Percentiles rank a stretch among this genome's conserved stretches.
These are phyloP conservation scores for Cosmia pyralina DNA, from an alignment of 2,888 invertebrate genomes.

Conservation along the genomic window DNA sequence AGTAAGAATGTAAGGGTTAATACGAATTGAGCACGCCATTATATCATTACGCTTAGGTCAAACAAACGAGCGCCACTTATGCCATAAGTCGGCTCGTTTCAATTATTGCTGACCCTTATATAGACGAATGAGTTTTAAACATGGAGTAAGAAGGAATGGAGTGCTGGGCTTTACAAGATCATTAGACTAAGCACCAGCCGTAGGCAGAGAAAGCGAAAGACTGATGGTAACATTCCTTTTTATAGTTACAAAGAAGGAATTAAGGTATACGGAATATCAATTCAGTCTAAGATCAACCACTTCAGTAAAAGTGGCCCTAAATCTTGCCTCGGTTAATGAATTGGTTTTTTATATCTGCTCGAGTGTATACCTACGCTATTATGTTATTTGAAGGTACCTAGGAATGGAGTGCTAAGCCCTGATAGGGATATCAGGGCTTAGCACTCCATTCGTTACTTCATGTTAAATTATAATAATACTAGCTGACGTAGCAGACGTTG, in stretches of 20 bases:
- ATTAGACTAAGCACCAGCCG: neutral
- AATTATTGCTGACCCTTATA: constrained; percentile 59
- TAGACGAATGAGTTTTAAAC: constrained; percentile 11
- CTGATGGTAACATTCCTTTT: neutral
- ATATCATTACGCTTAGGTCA: constrained; percentile 65
- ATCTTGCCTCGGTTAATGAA: too few relatives aligned
- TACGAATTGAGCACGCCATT: constrained; percentile 69
- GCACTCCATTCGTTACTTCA: constrained; percentile 26
- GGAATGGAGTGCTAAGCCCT: too few relatives aligned
- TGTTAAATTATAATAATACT: too few relatives aligned
- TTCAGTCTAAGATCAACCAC: neutral
- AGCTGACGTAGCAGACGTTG: too few relatives aligned
- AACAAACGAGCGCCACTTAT: constrained; percentile 63
- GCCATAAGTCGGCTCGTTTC: constrained; percentile 55
- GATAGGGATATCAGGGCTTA: too few relatives aligned
- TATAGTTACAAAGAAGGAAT: neutral
- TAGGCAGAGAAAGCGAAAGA: neutral
- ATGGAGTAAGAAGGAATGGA: constrained; percentile 28
- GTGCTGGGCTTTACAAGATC: neutral
- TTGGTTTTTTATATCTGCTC: neutral
- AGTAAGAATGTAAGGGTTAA: constrained; percentile 52
- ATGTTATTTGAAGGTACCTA: neutral
- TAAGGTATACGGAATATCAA: neutral
- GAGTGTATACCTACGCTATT: neutral
- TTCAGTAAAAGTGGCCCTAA: neutral